Conservation (phyloP, 2,113 vertebrate species). For the Acrocephalus arundinaceus region DNA sequence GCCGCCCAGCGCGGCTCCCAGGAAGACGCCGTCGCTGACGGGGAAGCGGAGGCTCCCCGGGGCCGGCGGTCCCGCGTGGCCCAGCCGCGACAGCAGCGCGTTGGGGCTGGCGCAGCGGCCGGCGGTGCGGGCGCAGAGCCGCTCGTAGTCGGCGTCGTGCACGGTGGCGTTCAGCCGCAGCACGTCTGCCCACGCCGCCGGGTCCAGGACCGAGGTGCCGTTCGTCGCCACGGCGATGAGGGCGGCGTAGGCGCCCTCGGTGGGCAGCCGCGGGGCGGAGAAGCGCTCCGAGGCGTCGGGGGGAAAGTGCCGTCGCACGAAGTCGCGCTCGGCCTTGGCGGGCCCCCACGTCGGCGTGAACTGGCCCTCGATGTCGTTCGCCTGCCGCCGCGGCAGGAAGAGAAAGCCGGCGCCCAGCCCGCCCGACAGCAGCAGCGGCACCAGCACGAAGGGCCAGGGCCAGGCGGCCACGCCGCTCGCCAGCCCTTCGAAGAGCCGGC, state of each 20-base stretch:
- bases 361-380: slow-evolving; percentile 77
- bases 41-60: slow-evolving; percentile 60
- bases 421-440: slow-evolving; percentile 68
- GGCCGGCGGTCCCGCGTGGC: accelerated
- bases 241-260: slow-evolving; percentile 69
- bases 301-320: slow-evolving; percentile 73
- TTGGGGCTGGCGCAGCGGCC: background rate
- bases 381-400: slow-evolving; percentile 50
- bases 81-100: slow-evolving; percentile 12
- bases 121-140: background rate
- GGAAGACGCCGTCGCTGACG: background rate
- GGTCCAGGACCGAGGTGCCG: slow-evolving; percentile 37
- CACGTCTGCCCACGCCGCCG: slow-evolving; percentile 51
- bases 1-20: slow-evolving; percentile 75
- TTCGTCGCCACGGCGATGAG: slow-evolving; percentile 64
- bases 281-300: slow-evolving; percentile 65
- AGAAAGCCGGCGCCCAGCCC: slow-evolving; percentile 76
- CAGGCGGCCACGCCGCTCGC: slow-evolving; percentile 70
- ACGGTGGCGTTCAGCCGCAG: slow-evolving; percentile 61
- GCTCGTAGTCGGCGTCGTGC: background rate
- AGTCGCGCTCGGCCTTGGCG: slow-evolving; percentile 78
- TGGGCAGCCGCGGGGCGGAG: slow-evolving; percentile 71
- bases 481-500: slow-evolving; percentile 60
- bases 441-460: slow-evolving; percentile 80
- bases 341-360: slow-evolving; percentile 78